Evolutionary conservation across 1,140 invertebrate genomes (phyloP).

Genomic region (Mya arenaria): DNA sequence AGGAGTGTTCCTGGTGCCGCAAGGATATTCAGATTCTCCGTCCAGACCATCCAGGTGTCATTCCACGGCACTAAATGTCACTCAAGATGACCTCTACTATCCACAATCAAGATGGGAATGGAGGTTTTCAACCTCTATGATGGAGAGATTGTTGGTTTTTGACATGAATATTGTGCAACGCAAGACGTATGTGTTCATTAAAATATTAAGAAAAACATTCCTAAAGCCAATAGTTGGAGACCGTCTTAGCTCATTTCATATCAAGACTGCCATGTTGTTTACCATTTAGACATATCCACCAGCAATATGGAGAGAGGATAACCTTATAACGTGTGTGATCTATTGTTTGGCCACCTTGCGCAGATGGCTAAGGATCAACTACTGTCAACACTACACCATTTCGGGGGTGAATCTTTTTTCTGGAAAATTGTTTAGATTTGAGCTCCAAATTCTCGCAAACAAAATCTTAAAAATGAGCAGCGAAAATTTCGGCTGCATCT

Average conservation of each 20-base stretch:
- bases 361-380: background rate
- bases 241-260: background rate
- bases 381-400: background rate
- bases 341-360: background rate
- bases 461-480: background rate
- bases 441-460: background rate
- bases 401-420: background rate
- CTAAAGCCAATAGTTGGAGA: background rate
- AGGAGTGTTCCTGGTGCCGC: no score
- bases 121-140: background rate
- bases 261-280: background rate
- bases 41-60: no score
- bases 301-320: background rate
- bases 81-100: no score
- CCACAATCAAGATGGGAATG: no score
- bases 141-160: background rate
- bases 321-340: background rate
- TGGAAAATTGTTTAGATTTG: background rate
- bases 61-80: no score
- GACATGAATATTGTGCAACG: background rate
- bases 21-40: no score
- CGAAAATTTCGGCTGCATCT: background rate
- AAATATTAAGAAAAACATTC: background rate
- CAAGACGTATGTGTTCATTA: background rate
- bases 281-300: background rate